Conservation (phyloP, 2,888 invertebrate genomes). For the Scaptomyza polygonia region DNA sequence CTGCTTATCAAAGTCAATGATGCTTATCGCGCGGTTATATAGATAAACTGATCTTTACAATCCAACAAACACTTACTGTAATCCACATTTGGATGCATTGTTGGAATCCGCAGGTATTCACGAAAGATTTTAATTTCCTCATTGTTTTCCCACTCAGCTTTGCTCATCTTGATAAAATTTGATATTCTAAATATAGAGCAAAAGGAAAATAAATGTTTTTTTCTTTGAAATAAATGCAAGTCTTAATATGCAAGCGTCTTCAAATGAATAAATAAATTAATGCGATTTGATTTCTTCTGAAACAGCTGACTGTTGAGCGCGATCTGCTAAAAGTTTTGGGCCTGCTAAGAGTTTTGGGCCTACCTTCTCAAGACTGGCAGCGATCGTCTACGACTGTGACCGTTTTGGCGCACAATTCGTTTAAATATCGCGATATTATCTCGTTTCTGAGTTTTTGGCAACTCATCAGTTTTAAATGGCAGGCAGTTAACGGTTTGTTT, state of each 20-base stretch:
- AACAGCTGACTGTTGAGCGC: constrained; percentile 47
- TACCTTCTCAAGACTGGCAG: constrained; percentile 62
- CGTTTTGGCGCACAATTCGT: constrained; percentile 8
- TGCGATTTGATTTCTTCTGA: constrained; percentile 6
- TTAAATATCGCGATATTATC: constrained; percentile 61
- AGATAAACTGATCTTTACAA: constrained; percentile 11
- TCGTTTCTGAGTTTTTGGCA: constrained; percentile 17
- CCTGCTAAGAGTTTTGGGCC: background rate
- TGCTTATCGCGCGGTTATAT: constrained; percentile 29
- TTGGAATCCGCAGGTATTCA: constrained; percentile 93
- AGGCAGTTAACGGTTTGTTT: constrained; percentile 20
- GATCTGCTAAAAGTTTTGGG: too few species aligned
- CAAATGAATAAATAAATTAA: background rate
- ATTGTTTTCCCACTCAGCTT: constrained; percentile 84
- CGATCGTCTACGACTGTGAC: constrained; percentile 45
- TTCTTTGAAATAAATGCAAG: background rate
- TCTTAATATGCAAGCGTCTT: background rate
- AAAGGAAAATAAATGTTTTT: background rate
- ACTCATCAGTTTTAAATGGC: constrained; percentile 40
- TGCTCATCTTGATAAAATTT: constrained; percentile 44
- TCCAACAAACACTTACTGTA: constrained; percentile 88
- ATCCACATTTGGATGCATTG: constrained; percentile 93
- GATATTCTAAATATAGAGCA: background rate
- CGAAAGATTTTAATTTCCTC: constrained; percentile 91
- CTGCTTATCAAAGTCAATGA: too few species aligned